A percentile compares a stretch with the other conserved stretches of the same genome.
These are phyloP conservation scores for Sebastes alutus DNA, from an alignment of 2,797 vertebrate species.

Conservation along the genomic window DNA sequence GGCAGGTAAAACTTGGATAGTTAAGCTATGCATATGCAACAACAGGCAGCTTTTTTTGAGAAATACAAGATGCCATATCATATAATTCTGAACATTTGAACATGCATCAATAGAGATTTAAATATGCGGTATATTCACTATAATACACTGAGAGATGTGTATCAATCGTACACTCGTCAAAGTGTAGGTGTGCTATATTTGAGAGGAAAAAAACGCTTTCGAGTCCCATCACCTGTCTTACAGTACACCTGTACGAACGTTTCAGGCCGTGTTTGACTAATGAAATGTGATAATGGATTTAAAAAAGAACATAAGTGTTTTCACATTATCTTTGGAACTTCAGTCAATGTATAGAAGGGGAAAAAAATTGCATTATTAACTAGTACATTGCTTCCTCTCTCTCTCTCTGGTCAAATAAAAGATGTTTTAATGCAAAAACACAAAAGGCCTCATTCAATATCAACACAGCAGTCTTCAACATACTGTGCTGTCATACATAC, in stretches of 20 bases:
- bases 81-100: slow-evolving; percentile 8
- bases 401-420: not conserved
- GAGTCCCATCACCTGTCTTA: not conserved
- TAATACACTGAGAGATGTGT: not conserved
- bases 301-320: not conserved
- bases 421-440: not conserved
- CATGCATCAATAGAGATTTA: slow-evolving; percentile 45
- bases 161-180: slow-evolving; percentile 21
- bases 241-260: not conserved
- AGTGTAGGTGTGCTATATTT: slow-evolving; percentile 29
- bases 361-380: not conserved
- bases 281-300: not conserved
- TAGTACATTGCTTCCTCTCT: not conserved
- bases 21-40: slow-evolving; percentile 22
- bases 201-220: not conserved
- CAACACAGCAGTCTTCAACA: slow-evolving; percentile 6
- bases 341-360: not conserved
- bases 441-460: slow-evolving; percentile 5
- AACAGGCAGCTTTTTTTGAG: not conserved
- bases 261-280: not conserved
- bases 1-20: slow-evolving; percentile 9
- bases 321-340: not conserved
- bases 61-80: not conserved
- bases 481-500: not conserved
- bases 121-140: not conserved